These are phyloP conservation scores for Villa cingulata DNA, from an alignment of 2,888 invertebrate genomes.

Conservation along the genomic window DNA sequence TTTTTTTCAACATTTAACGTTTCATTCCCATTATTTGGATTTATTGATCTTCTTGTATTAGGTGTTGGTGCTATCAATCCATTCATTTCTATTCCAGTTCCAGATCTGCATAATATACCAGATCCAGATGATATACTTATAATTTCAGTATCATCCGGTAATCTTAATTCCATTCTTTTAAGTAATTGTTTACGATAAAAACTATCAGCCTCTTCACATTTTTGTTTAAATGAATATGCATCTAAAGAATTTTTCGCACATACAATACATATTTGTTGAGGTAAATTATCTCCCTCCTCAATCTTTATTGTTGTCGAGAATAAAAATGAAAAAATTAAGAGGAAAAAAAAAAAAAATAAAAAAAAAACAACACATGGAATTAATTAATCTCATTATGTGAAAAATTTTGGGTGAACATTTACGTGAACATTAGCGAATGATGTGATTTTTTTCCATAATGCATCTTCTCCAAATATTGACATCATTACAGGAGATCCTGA, in stretches of 20 bases:
- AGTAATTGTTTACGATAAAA: conserved; percentile 31
- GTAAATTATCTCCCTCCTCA: conserved; percentile 29
- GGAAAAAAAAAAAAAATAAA: background rate
- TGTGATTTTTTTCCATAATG: conserved; percentile 32
- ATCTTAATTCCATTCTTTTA: background rate
- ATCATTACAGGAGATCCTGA: conserved; percentile 26
- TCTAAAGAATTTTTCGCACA: conserved; percentile 31
- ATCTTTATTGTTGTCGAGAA: conserved; percentile 25
- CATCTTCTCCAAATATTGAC: conserved; percentile 35
- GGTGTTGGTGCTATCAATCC: no score
- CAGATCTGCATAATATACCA: no score
- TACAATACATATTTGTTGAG: conserved; percentile 31
- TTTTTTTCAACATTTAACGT: conserved; percentile 6
- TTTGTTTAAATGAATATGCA: conserved; percentile 32
- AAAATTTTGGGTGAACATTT: conserved; percentile 5
- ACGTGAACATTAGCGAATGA: conserved; percentile 34
- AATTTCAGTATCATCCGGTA: background rate
- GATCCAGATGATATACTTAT: background rate
- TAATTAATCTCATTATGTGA: background rate
- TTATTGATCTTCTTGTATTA: no score
- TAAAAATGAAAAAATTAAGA: background rate
- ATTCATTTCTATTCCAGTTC: no score
- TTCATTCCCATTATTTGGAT: conserved; percentile 1
- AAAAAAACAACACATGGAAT: background rate
- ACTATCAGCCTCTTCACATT: conserved; percentile 34